Conservation (phyloP, 1,140 invertebrate species). For the Ceratitis capitata region DNA sequence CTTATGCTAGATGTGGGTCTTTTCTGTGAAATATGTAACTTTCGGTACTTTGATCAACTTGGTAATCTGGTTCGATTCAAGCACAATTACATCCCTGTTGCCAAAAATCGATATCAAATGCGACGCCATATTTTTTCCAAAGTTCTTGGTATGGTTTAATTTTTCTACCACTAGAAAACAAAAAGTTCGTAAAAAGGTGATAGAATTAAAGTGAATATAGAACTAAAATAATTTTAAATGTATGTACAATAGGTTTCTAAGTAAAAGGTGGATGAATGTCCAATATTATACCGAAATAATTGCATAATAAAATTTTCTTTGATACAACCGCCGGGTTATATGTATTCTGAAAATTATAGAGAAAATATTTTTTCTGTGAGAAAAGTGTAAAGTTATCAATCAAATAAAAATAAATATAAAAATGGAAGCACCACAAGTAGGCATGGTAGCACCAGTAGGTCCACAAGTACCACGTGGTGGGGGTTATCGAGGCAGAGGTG, state of each 20-base stretch:
- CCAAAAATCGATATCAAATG: constrained; percentile 19
- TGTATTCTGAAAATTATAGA: neutral
- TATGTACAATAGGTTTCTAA: neutral
- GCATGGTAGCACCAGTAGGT: constrained; percentile 53
- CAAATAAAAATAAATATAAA: neutral
- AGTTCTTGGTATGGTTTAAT: neutral
- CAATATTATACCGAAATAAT: neutral
- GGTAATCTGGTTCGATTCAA: no score
- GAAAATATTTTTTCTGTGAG: neutral
- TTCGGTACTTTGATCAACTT: no score
- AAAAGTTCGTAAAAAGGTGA: neutral
- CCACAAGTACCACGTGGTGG: constrained; percentile 55
- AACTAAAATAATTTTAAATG: neutral
- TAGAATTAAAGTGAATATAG: neutral
- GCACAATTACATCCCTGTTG: neutral
- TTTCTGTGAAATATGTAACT: no score
- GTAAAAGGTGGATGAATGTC: neutral
- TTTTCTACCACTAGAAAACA: neutral
- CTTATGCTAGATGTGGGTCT: no score
- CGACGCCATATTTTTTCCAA: constrained; percentile 35
- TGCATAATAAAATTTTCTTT: neutral
- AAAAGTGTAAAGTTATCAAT: neutral
- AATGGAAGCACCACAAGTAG: constrained; percentile 57
- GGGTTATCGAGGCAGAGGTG: constrained; percentile 60
- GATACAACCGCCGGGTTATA: neutral